Base-by-base conservation (phyloP, 2,797 vertebrate genomes). In the Coracias cyanogaster region DNA sequence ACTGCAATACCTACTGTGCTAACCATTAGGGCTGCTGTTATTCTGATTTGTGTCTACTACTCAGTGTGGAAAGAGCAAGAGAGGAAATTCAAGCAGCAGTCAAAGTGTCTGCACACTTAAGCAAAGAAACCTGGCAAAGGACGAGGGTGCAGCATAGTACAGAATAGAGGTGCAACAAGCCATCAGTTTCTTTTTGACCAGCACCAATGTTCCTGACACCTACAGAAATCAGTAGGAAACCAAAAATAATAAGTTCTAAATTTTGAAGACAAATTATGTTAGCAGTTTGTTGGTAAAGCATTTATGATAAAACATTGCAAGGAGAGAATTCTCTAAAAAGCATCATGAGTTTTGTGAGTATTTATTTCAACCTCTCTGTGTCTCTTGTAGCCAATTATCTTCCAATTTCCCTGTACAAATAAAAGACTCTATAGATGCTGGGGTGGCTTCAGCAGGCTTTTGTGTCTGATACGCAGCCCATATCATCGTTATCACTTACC, bases 401-500 rank as follows among this genome's bases (percentile, higher is more conserved):
- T 87, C 48, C 39, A 39, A 6, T 76, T 82, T 89, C 33, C 35
- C 45, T 28, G 82, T 28, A 49, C 1, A 5, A 90, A 65, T 70
- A 80, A 62, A 58, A 69, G 58, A 31, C 10, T 22, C 12, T 43
- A 28, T 4, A 91, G 60, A 61, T 39, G 33, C 9, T 70, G n/a
- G 25, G 2, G 9, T 33, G 55, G 15, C 49, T 81, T 85, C 61
- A 41, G 61, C 45, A 90, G 48, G 22, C 22, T 71, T 46, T 72
- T 67, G 21, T 89, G 28, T 52, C 52, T 39, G 65, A 60, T 35
- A 37, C 3, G 13, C 19, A 41, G 76, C 58, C 39, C 48, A 4
- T 26, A 25, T 51, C 49, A 69, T 24, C 0, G 0, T 26, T 48
- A 54, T 57, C 69, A 98, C 98, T 98, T 96, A 98, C 98, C 98